Conservation (phyloP, 2,113 vertebrate species). For the Cricetomys ansorgei region DNA sequence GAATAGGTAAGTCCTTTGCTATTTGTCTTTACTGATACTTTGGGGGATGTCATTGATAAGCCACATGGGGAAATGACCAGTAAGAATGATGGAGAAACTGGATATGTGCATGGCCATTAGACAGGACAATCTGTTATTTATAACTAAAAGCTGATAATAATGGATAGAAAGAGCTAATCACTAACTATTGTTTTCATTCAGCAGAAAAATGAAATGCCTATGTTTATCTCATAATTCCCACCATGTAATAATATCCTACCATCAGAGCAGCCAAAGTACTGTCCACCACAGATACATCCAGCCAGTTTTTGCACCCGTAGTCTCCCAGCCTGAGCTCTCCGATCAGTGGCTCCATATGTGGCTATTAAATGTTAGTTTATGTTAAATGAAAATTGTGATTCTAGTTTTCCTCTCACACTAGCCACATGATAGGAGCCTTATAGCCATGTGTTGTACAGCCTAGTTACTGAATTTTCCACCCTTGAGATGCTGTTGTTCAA, state of each 20-base stretch:
- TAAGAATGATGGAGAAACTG: neutral
- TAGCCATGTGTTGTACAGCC: too few relatives aligned
- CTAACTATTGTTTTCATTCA: neutral
- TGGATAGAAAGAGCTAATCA: neutral
- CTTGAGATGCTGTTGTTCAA: neutral
- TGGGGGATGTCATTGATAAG: neutral
- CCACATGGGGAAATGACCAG: neutral
- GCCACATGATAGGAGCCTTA: neutral
- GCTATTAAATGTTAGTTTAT: neutral
- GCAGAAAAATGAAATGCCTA: neutral
- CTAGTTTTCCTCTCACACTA: neutral
- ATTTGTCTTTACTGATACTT: neutral
- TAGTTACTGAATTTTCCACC: neutral
- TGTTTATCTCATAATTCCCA: neutral
- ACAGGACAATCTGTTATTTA: neutral
- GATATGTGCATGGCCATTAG: too few relatives aligned
- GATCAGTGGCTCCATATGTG: too few relatives aligned
- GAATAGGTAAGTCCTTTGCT: neutral
- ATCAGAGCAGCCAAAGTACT: accelerated
- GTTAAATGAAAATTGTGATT: neutral
- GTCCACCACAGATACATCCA: neutral
- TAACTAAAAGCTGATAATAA: neutral
- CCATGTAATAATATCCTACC: accelerated
- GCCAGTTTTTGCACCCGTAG: neutral
- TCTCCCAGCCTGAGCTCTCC: neutral